Conservation (phyloP, 2,113 vertebrate species). For the Atherinomorus stipes region DNA sequence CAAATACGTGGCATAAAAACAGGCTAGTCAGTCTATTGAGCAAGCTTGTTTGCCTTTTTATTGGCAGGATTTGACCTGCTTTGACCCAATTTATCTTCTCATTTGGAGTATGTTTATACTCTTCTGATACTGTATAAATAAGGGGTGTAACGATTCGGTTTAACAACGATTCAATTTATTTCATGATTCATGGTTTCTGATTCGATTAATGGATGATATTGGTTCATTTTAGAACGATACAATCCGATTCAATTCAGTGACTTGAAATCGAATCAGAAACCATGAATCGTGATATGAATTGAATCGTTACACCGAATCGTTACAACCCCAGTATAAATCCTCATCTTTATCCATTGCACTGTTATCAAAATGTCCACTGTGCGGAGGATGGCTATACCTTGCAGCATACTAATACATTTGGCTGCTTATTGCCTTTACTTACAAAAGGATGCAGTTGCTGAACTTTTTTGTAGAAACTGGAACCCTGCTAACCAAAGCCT, state of each 20-base stretch:
- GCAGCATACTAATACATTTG: slow-evolving; percentile 48
- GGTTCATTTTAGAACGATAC: no score
- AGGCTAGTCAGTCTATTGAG: slow-evolving; percentile 7
- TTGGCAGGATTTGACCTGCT: slow-evolving; percentile 36
- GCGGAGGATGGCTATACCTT: slow-evolving; percentile 57
- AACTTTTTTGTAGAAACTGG: slow-evolving; percentile 36
- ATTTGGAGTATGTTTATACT: slow-evolving; percentile 47
- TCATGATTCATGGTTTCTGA: no score
- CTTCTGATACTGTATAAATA: slow-evolving; percentile 44
- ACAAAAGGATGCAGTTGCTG: slow-evolving; percentile 32
- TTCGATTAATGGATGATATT: no score
- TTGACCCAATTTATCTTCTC: slow-evolving; percentile 57
- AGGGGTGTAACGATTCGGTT: no score
- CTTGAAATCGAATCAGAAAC: no score
- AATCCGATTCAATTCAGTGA: no score
- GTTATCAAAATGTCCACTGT: slow-evolving; percentile 66
- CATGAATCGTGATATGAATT: no score
- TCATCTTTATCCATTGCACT: slow-evolving; percentile 66
- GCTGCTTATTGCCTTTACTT: slow-evolving; percentile 54
- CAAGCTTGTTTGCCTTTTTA: slow-evolving; percentile 30
- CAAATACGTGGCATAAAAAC: slow-evolving; percentile 2
- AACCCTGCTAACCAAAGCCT: slow-evolving; percentile 20
- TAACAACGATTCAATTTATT: no score
- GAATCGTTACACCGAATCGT: no score
- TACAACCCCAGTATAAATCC: no score